These are phyloP conservation scores for Isotomurus palustris DNA, from an alignment of 2,888 invertebrate genomes.

Conservation along the genomic window DNA sequence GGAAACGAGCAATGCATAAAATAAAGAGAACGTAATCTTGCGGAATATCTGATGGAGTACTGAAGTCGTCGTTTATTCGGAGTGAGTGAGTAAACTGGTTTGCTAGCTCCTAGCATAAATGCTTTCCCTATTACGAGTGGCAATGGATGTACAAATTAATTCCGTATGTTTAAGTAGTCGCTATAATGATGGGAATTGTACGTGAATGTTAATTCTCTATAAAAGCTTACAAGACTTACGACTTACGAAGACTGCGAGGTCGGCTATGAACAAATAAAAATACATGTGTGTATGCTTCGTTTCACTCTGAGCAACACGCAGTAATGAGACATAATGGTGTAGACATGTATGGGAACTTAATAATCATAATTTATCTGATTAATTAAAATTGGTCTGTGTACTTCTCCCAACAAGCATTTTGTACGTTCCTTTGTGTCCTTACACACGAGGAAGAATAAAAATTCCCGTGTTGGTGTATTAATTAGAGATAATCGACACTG, in stretches of 20 bases:
- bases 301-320: no score
- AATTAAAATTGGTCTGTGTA: no score
- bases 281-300: neutral
- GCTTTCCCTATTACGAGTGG: neutral
- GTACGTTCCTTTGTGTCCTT: no score
- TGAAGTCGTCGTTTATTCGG: no score
- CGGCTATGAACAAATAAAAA: neutral
- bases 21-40: no score
- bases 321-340: slow-evolving; percentile 21
- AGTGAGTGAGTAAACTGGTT: no score
- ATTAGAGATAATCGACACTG: no score
- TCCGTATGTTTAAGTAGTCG: neutral
- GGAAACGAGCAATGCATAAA: slow-evolving; percentile 26
- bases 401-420: no score
- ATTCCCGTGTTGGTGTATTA: no score
- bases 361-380: slow-evolving; percentile 40
- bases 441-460: no score
- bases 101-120: neutral
- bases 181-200: neutral
- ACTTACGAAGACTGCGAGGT: neutral
- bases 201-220: neutral
- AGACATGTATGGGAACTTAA: slow-evolving; percentile 36
- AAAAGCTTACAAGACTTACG: neutral
- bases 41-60: no score
- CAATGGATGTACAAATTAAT: neutral